Conservation (phyloP, 2,797 vertebrate species). For the Poecilia velifera region DNA sequence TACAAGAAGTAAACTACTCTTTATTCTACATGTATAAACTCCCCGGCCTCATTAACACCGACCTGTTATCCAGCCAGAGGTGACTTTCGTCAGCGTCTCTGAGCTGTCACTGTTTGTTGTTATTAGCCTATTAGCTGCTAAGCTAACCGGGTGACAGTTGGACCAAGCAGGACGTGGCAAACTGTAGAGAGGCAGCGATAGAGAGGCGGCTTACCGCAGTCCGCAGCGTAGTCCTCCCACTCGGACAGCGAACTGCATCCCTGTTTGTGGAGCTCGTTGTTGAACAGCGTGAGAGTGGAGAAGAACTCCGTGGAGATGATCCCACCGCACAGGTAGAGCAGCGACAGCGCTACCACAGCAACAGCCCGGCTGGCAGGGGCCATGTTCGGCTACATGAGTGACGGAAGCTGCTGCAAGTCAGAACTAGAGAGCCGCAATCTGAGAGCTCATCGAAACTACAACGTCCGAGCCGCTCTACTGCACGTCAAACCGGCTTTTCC, state of each 20-base stretch:
- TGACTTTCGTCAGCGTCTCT: background rate
- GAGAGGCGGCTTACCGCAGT: constrained; percentile 80
- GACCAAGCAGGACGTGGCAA: constrained; percentile 75
- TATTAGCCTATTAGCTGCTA: constrained; percentile 47
- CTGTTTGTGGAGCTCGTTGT: constrained; percentile 82
- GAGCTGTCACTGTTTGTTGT: constrained; percentile 47
- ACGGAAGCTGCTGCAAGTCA: constrained; percentile 69
- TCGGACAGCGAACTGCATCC: constrained; percentile 83
- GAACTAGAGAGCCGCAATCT: background rate
- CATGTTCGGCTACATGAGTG: constrained; percentile 81
- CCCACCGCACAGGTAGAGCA: constrained; percentile 67
- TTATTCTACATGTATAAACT: background rate
- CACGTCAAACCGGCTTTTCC: constrained; percentile 21
- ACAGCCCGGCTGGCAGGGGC: constrained; percentile 79
- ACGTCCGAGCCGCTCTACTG: constrained; percentile 51
- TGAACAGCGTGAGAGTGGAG: constrained; percentile 81
- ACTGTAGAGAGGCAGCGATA: constrained; percentile 17
- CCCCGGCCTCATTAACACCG: background rate
- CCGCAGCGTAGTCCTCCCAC: constrained; percentile 83
- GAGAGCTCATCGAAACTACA: constrained; percentile 47
- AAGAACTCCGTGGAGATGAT: constrained; percentile 78
- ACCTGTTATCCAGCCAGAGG: background rate
- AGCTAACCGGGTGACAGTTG: constrained; percentile 61
- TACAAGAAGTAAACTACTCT: background rate
- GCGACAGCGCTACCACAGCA: constrained; percentile 68